phyloP scores from a whole-genome alignment of 2,797 vertebrate genomes.

The Lutjanus argentimaculatus region DNA sequence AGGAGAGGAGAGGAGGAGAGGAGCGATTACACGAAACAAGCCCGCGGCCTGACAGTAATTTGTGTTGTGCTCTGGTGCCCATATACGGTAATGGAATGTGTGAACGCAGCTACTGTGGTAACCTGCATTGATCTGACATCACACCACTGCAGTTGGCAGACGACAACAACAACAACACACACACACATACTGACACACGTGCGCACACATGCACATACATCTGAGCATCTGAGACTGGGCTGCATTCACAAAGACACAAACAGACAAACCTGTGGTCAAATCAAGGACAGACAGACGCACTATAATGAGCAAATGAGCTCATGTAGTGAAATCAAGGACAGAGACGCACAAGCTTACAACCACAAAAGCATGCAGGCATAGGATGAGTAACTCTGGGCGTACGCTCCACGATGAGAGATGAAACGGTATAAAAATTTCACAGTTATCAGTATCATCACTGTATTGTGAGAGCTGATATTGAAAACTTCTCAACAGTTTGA shows the following conservation, averaged over 20 bases:
- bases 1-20: conserved; percentile 8
- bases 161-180: conserved; percentile 27
- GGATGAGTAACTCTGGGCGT: too few species aligned
- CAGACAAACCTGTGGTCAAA: conserved; percentile 24
- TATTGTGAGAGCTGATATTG: too few species aligned
- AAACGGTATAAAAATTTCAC: too few species aligned
- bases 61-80: conserved; percentile 60
- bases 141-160: conserved; percentile 30
- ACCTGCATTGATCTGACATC: conserved; percentile 73
- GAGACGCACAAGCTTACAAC: neutral
- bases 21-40: conserved; percentile 58
- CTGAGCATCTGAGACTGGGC: neutral
- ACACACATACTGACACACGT: conserved; percentile 6
- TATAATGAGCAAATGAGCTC: conserved; percentile 29
- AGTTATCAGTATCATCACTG: too few species aligned
- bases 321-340: conserved; percentile 16
- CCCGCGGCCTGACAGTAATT: conserved; percentile 59
- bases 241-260: neutral
- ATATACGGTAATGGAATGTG: conserved; percentile 77
- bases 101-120: conserved; percentile 62
- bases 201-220: conserved; percentile 19
- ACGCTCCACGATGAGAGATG: too few species aligned
- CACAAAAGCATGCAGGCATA: neutral
- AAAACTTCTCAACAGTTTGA: too few species aligned
- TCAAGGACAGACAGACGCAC: conserved; percentile 37